A percentile compares a stretch with the other conserved stretches of the same genome.
Conservation (phyloP, 1,140 invertebrate genomes). For the Ceratina japonica region DNA sequence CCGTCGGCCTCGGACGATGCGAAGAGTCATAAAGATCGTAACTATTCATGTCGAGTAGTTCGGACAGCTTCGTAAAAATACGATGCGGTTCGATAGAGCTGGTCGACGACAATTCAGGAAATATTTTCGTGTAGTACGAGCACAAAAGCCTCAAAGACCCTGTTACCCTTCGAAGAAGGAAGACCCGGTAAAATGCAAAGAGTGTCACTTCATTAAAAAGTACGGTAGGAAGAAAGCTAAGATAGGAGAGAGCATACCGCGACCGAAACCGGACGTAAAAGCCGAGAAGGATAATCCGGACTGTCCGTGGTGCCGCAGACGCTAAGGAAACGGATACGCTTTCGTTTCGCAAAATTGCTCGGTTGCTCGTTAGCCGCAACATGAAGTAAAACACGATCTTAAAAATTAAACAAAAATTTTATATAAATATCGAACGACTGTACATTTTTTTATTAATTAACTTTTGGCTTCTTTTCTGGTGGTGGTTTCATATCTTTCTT, state of each 20-base stretch:
- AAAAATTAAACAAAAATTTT: too few species aligned
- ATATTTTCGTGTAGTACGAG: not conserved
- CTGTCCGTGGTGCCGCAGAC: conserved; percentile 17
- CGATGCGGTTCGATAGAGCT: too few species aligned
- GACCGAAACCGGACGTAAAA: not conserved
- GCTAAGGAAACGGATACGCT: not conserved
- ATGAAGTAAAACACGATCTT: not conserved
- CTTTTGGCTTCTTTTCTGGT: conserved; percentile 90
- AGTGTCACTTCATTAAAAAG: not conserved
- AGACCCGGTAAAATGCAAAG: not conserved
- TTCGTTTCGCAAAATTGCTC: not conserved
- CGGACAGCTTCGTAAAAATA: too few species aligned
- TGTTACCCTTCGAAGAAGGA: not conserved
- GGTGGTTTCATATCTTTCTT: conserved; percentile 91
- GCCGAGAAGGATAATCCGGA: conserved; percentile 12
- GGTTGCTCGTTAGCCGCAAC: not conserved
- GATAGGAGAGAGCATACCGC: not conserved
- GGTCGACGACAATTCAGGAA: not conserved
- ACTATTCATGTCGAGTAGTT: too few species aligned
- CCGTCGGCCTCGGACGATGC: too few species aligned
- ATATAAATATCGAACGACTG: not conserved
- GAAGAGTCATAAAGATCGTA: too few species aligned
- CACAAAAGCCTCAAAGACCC: not conserved
- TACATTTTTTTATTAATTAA: conserved; percentile 74
- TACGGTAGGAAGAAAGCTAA: not conserved